Conservation (phyloP, 2,113 vertebrate genomes). For the Takifugu flavidus region DNA sequence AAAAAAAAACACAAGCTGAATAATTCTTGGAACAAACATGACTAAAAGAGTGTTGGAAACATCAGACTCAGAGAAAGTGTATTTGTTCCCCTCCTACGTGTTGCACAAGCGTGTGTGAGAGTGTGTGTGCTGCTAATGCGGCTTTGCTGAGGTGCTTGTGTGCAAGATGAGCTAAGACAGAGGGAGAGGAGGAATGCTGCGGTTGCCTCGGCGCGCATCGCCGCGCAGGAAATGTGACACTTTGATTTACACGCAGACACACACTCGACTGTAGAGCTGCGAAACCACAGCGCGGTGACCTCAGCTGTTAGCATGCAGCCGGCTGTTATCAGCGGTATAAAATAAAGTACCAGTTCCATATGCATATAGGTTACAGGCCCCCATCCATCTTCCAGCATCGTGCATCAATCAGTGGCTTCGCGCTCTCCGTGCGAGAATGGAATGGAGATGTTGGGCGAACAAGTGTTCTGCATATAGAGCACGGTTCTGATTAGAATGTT, state of each 20-base stretch:
- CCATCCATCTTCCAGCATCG: slow-evolving; percentile 27
- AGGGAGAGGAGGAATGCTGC: slow-evolving; percentile 63
- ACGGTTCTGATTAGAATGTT: slow-evolving; percentile 48
- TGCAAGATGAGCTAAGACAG: slow-evolving; percentile 61
- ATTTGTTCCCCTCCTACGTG: slow-evolving; percentile 40
- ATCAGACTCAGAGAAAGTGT: slow-evolving; percentile 24
- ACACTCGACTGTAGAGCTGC: slow-evolving; percentile 50
- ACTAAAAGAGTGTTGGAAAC: slow-evolving; percentile 55
- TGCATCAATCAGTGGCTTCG: slow-evolving; percentile 36
- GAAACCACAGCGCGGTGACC: slow-evolving; percentile 71
- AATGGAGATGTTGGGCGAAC: slow-evolving; percentile 42
- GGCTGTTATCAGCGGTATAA: slow-evolving; percentile 43
- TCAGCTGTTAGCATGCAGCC: slow-evolving; percentile 63
- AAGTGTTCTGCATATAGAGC: slow-evolving; percentile 41
- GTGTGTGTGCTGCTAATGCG: slow-evolving; percentile 9
- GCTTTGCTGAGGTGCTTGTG: slow-evolving; percentile 36
- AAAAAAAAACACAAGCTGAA: slow-evolving; percentile 8
- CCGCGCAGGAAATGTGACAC: slow-evolving; percentile 59
- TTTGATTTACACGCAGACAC: slow-evolving; percentile 30
- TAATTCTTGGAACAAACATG: slow-evolving; percentile 55
- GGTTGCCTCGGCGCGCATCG: slow-evolving; percentile 51
- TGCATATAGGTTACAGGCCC: slow-evolving; percentile 33
- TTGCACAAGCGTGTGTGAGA: slow-evolving; percentile 28
- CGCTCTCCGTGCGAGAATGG: slow-evolving; percentile 12
- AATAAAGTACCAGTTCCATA: slow-evolving; percentile 46